These are phyloP conservation scores for Clamator glandarius DNA, from an alignment of 2,797 vertebrate genomes.

Conservation along the genomic window DNA sequence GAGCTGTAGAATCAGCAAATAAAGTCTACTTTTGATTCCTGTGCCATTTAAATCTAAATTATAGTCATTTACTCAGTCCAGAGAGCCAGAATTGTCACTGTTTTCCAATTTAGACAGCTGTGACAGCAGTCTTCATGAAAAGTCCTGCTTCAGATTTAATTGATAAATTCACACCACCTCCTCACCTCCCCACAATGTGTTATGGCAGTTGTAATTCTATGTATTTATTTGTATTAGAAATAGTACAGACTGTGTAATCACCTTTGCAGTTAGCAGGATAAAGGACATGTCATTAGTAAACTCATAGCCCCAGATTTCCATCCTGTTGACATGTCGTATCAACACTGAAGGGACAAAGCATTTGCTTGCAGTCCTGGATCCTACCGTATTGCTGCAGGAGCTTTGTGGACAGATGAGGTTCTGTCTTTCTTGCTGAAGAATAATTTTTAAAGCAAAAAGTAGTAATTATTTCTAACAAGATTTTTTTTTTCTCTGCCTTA, in stretches of 20 bases:
- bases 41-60: conserved; percentile 59
- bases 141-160: neutral
- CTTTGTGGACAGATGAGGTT: neutral
- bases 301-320: neutral
- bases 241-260: neutral
- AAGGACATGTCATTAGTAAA: neutral
- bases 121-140: neutral
- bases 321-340: neutral
- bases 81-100: neutral
- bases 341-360: neutral
- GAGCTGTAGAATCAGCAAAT: conserved; percentile 42
- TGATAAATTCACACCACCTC: neutral
- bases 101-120: conserved; percentile 5
- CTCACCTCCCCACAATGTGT: neutral
- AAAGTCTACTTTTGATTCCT: conserved; percentile 25
- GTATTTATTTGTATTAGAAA: neutral
- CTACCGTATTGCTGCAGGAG: neutral
- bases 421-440: neutral
- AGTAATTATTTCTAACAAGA: neutral
- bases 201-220: neutral
- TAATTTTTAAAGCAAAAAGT: neutral
- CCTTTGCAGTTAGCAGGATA: neutral
- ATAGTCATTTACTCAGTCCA: conserved; percentile 40
- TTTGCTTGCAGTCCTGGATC: neutral
- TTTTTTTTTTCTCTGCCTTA: neutral